phyloP scores from a whole-genome alignment of 2,113 vertebrate genomes.

The Varanus salvator region DNA sequence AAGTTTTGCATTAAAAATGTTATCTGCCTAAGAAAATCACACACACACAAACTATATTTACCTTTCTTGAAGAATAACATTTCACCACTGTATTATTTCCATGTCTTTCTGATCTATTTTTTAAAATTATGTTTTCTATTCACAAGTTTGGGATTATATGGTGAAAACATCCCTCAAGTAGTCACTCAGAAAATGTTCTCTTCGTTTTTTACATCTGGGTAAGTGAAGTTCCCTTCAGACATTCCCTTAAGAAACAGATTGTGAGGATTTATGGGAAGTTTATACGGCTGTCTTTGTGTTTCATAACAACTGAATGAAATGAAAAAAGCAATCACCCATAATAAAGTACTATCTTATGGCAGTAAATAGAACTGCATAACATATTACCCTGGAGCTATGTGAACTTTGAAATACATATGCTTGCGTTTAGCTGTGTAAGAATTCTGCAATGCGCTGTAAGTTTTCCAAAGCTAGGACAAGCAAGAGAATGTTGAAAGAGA shows the following conservation, averaged over 20 bases:
- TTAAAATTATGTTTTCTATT: background rate
- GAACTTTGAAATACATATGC: constrained; percentile 49
- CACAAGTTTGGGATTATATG: constrained; percentile 9
- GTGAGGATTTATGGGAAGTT: constrained; percentile 35
- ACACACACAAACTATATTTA: background rate
- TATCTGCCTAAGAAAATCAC: background rate
- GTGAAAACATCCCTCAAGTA: constrained; percentile 30
- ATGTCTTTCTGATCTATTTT: background rate
- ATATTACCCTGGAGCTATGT: constrained; percentile 53
- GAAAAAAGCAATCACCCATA: constrained; percentile 49
- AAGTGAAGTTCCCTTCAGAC: background rate
- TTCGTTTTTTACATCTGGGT: constrained; percentile 18
- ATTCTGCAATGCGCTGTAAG: constrained; percentile 15
- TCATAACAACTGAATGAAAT: constrained; percentile 47
- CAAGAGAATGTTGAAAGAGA: no score
- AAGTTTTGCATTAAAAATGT: background rate
- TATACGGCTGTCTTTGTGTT: constrained; percentile 35
- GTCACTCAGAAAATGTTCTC: background rate
- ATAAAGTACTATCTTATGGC: constrained; percentile 37
- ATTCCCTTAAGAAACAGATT: constrained; percentile 36
- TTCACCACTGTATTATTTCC: background rate
- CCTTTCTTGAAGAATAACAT: background rate
- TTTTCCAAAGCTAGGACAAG: constrained; percentile 18
- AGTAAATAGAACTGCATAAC: constrained; percentile 60
- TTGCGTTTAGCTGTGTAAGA: constrained; percentile 41